These are phyloP conservation scores for Hyperopisus bebe DNA, from an alignment of 2,113 vertebrate genomes.

Conservation along the genomic window DNA sequence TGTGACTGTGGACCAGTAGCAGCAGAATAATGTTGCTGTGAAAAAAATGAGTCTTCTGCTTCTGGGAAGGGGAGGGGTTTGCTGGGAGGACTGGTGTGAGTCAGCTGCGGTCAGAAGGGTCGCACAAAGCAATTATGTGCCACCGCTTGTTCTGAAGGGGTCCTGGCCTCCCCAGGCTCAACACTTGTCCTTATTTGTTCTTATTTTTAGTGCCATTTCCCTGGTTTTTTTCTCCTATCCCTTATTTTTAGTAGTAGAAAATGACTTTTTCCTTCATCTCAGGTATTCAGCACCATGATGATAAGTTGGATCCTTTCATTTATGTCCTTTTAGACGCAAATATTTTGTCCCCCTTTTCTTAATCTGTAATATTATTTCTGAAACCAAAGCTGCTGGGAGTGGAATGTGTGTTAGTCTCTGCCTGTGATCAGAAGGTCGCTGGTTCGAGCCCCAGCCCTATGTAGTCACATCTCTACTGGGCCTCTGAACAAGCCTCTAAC, in stretches of 20 bases:
- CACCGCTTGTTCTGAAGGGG: constrained; percentile 6
- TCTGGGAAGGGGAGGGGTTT: not conserved
- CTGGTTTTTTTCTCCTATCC: not conserved
- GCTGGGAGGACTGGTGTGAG: constrained; percentile 1
- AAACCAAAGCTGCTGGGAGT: not conserved
- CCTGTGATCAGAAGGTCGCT: not conserved
- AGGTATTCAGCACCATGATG: not conserved
- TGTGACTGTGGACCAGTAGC: not conserved
- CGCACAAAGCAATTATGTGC: constrained; percentile 32
- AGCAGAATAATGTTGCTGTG: not conserved
- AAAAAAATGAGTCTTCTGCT: not conserved
- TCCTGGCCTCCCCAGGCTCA: not conserved
- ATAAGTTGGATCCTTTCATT: not conserved
- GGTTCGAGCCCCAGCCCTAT: not conserved
- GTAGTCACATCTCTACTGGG: not conserved
- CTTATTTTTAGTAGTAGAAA: not conserved
- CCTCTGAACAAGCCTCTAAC: not conserved
- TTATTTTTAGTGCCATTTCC: not conserved
- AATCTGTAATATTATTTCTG: not conserved
- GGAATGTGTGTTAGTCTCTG: not conserved
- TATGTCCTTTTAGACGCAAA: not conserved
- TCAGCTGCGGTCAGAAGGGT: constrained; percentile 24
- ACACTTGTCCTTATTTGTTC: not conserved
- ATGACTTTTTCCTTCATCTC: not conserved
- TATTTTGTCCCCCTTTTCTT: not conserved